Base-by-base conservation (phyloP, 1,140 invertebrate species). In the Bombus polaris region DNA sequence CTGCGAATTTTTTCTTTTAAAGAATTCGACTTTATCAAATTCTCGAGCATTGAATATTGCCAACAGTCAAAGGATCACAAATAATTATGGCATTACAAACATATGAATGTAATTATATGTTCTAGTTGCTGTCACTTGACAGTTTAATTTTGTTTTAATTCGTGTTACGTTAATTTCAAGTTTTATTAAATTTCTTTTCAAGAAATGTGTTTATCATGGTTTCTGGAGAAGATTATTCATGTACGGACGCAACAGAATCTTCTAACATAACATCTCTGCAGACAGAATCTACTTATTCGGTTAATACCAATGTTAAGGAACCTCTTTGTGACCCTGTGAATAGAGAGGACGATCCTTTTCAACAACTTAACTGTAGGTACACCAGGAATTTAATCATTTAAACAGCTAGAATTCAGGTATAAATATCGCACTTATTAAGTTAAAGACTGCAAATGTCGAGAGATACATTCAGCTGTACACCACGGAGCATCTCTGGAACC, bases 201-300 rank as follows among this genome's bases (percentile, higher is more conserved):
- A 12, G 59, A 88, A 70, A 88, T 83, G 83, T 15, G 68, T 80
- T 87, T 65, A 83, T 72, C 32, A 93, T 93, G 92, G 80, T 86
- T 75, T 80, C 72, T 28, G 89, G 88, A 59, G 90, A 91, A 32
- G 89, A 92, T 66, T 89, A 74, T 70, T 87, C 81, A 59, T 92
- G 76, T 44, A 89, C 91, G 0, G 93, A 94, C 62, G 87, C 88
- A 6, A 89, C 93, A 10, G 92, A 93, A 73, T 87, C 85, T 39
- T 92, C 92, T 3, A 92, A 93, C 82, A 25, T 90, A 78, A 90
- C 91, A 9, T 93, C 92, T 13, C 84, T 92, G 37, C 83, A 76
- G 32, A 80, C 90, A 2, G 92, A 93, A 47, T 12, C 35, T 37
- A 85, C 39, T 85, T 87, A 71, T n/a, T 65, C 42, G 15, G 72